Evolutionary conservation across 2,113 vertebrate species (phyloP).

Genomic region (Emydura subglobosa): DNA sequence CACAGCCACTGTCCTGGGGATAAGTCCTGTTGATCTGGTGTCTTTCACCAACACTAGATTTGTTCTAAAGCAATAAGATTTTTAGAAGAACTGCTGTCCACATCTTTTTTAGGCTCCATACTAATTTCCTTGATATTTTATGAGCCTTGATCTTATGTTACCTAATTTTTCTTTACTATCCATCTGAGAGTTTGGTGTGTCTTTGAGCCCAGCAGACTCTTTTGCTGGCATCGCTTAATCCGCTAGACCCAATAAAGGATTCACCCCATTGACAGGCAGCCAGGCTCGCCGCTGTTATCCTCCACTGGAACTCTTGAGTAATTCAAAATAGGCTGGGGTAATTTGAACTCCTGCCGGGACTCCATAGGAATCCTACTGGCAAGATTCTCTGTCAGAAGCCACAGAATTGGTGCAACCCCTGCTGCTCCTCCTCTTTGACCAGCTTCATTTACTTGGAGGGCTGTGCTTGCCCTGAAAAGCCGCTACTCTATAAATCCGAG

Average conservation of each 20-base stretch:
- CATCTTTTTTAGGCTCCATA: background rate
- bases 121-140: background rate
- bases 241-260: rapidly evolving
- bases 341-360: background rate
- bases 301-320: background rate
- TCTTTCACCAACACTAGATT: background rate
- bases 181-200: rapidly evolving
- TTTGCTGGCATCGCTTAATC: background rate
- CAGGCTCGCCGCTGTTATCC: background rate
- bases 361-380: background rate
- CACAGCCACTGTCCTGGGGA: background rate
- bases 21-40: rapidly evolving
- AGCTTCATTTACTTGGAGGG: background rate
- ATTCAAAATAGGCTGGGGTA: background rate
- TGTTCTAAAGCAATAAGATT: background rate
- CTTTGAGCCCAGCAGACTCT: background rate
- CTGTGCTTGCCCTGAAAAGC: too few species aligned
- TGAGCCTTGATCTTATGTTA: background rate
- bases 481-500: background rate
- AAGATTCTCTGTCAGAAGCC: background rate
- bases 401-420: background rate
- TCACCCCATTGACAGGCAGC: background rate
- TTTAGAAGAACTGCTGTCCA: background rate
- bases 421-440: background rate
- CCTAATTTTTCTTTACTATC: background rate